Evolutionary conservation across 2,888 invertebrate genomes (phyloP), one percentile per base, ranked within the genome.

Genomic region (Agriopis marginaria): DNA sequence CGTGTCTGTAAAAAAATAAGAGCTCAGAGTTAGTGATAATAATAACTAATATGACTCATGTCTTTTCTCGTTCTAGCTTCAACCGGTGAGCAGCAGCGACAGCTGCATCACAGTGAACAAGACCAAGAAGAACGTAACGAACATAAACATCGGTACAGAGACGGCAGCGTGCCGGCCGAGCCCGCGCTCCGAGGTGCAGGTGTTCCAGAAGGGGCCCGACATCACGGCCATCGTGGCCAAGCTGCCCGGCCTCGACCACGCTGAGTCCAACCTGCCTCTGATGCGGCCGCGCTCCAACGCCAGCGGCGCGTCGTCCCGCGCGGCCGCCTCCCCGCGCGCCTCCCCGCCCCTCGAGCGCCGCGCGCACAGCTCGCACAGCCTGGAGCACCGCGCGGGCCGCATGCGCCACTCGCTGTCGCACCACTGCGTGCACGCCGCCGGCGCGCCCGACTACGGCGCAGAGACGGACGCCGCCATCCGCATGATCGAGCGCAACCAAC

Each of bases 181-280:
- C 56, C 90, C 94, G 60, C 95, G 95, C 71, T 89, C 93, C 7
- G 95, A 96, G 82, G 93, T 95, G 64, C 91, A 96, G 82, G 96
- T 97, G 58, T 97, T 96, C 83, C 97, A 97, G 86, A 96, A 97
- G 79, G 97, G 97, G 0, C 97, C 97, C 44, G 97, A 97, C 82
- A 96, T 97, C 40, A 97, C 97, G 1, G 96, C 97, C 0, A 89
- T 97, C 23, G 96, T 97, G 0, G 96, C 95, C 1, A 95, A 95
- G 80, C 86, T 96, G 47, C 95, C 96, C 0, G 95, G 95, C 5
- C 84, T 96, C 11, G 95, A 95, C 70, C 89, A 90, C 77, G 88
- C 79, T 74, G 95, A 82, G 74, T 75, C 85, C 12, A 89, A 90
- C 74, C 79, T 94, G 72, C 94, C 94, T 0, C 81, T 94, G 60